Evolutionary conservation across 1,140 invertebrate genomes (phyloP), one percentile per base, ranked within the genome.

Genomic region (Anoplophora glabripennis): DNA sequence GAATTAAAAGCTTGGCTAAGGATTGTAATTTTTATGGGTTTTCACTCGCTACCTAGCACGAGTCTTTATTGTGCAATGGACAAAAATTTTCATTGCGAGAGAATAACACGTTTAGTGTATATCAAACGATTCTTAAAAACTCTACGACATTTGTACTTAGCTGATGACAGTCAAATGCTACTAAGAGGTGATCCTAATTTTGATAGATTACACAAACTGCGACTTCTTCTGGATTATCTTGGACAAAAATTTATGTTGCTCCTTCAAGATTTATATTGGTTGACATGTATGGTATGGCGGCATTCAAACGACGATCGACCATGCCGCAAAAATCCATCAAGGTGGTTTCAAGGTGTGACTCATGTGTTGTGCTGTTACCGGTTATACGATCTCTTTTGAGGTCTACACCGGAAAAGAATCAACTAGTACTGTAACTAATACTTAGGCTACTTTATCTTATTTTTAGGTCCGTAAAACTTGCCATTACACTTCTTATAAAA

Each of bases 111-210:
- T 51, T 36, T 73, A 33, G 77, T 78, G 73, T 41, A 69, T 44
- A 48, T 75, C 9, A 76, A 75, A 64, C 41, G 75, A 33, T 78
- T 77, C 58, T 67, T 71, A 52, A 74, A 72, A 56, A 53, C 74
- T 52, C 57, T 75, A 51, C 42, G 62, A 18, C 33, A 58, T 67
- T 63, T 76, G 42, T 70, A 75, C 68, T 53, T 76, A 34, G 72
- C 73, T 47, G 70, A 74, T 52, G 74, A 74, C 63, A 49, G 3
- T 52, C 48, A 70, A 57, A 59, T 65, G 64, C 67, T 69, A 48
- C 63, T 61, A 41, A 60, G 61, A 67, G 58, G 57, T 56, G 41
- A 68, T 44, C 44, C 56, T 41, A 59, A 65, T 41, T 72, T 65
- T 70, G 71, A 75, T 63, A 75, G 73, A 69, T 57, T 75, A 17